phyloP scores from a whole-genome alignment of 2,888 invertebrate species.

The Ophion ventricosus region DNA sequence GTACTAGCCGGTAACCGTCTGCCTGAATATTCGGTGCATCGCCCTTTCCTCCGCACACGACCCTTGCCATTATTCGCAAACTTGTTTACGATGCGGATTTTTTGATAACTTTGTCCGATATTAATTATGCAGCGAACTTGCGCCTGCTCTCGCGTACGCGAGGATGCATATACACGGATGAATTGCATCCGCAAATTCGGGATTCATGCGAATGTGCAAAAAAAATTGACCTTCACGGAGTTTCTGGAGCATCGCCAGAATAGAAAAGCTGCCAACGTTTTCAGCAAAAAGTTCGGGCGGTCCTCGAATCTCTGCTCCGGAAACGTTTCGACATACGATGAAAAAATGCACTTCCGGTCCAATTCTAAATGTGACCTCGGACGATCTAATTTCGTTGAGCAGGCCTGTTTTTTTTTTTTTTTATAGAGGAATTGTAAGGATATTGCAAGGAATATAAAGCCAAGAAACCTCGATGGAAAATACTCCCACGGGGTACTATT shows the following conservation, averaged over 20 bases:
- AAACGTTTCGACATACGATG: conserved; percentile 16
- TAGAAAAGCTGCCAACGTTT: conserved; percentile 48
- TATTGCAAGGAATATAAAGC: no score
- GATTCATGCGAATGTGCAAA: not conserved
- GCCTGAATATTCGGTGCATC: not conserved
- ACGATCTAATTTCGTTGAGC: no score
- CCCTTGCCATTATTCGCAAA: not conserved
- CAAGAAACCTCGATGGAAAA: no score
- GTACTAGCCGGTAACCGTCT: not conserved
- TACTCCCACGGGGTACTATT: conserved; percentile 34
- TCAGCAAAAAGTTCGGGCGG: conserved; percentile 16
- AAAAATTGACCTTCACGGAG: conserved; percentile 55
- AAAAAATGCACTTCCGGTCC: not conserved
- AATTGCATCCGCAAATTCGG: not conserved
- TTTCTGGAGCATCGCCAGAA: conserved; percentile 47
- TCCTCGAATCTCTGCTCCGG: conserved; percentile 27
- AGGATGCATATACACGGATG: conserved; percentile 23
- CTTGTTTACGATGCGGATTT: conserved; percentile 1
- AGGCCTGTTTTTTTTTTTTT: no score
- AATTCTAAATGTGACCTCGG: no score
- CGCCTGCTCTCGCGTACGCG: not conserved
- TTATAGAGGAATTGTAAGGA: no score
- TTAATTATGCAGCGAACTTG: not conserved
- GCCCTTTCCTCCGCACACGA: not conserved
- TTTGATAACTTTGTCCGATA: not conserved